A percentile compares a stretch with the other conserved stretches of the same genome.
phyloP scores from a whole-genome alignment of 2,113 vertebrate species.

The Anarhynchus alexandrinus region DNA sequence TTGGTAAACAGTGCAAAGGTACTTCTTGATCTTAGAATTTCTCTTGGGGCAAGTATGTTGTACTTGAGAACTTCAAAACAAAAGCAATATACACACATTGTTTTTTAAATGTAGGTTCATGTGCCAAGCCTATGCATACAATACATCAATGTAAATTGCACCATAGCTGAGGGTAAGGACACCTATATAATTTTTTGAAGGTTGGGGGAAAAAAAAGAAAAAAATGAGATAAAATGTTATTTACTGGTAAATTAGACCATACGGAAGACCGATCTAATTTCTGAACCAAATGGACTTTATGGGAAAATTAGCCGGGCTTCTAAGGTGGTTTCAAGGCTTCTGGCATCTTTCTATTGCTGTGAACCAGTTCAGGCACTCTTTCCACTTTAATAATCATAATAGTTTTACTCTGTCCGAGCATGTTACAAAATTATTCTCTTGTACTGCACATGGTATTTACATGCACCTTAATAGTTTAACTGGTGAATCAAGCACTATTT shows the following conservation, averaged over 20 bases:
- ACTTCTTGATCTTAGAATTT: neutral
- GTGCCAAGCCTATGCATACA: neutral
- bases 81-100: neutral
- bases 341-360: neutral
- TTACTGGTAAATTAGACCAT: neutral
- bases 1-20: neutral
- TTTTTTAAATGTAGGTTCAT: neutral
- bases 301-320: neutral
- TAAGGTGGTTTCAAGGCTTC: neutral
- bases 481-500: neutral
- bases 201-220: neutral
- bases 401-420: neutral
- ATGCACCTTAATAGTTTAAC: neutral
- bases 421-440: neutral
- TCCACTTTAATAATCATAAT: neutral
- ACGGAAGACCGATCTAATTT: neutral
- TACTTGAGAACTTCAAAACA: neutral
- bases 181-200: neutral
- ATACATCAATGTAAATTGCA: neutral
- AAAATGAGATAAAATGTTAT: neutral
- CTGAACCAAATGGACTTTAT: neutral
- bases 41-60: neutral
- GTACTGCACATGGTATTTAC: neutral
- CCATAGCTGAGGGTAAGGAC: neutral
- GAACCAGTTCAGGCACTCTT: neutral